phyloP scores from a whole-genome alignment of 2,888 invertebrate species.

The Ormyrus thymus region DNA sequence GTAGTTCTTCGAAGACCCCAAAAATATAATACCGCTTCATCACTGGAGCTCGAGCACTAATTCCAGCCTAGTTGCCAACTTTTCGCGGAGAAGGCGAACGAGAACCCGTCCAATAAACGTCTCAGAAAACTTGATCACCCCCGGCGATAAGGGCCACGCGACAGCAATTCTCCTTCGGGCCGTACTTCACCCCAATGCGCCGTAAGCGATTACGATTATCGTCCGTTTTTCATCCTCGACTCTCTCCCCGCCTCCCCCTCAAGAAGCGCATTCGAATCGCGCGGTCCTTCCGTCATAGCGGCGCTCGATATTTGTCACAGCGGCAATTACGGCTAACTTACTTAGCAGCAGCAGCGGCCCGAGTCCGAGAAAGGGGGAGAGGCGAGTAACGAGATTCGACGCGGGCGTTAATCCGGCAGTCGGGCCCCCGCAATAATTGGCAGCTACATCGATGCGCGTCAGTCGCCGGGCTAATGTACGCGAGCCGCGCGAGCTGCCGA shows the following conservation, averaged over 20 bases:
- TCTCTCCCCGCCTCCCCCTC: neutral
- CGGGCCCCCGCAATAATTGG: slow-evolving; percentile 37
- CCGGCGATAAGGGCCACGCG: slow-evolving; percentile 6
- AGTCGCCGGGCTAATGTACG: slow-evolving; percentile 5
- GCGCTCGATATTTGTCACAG: slow-evolving; percentile 56
- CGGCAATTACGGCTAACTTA: slow-evolving; percentile 57
- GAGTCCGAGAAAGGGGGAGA: slow-evolving; percentile 44
- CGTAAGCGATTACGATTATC: slow-evolving; percentile 31
- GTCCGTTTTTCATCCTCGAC: slow-evolving; percentile 32
- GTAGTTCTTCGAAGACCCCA: no score
- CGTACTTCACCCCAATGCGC: slow-evolving; percentile 39
- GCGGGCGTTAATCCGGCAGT: slow-evolving; percentile 32
- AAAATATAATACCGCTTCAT: neutral
- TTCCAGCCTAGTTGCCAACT: no score
- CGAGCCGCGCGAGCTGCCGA: slow-evolving; percentile 1
- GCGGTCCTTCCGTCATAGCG: slow-evolving; percentile 2
- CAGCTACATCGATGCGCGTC: slow-evolving; percentile 32
- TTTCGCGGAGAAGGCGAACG: neutral
- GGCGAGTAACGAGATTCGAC: slow-evolving; percentile 39
- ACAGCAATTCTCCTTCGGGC: slow-evolving; percentile 12
- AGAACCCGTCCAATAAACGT: slow-evolving; percentile 38
- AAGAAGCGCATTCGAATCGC: slow-evolving; percentile 2
- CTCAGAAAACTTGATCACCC: slow-evolving; percentile 20
- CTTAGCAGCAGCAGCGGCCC: slow-evolving; percentile 41
- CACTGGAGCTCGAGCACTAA: no score